Conservation (phyloP, 2,888 invertebrate genomes). For the Keiferia lycopersicella region DNA sequence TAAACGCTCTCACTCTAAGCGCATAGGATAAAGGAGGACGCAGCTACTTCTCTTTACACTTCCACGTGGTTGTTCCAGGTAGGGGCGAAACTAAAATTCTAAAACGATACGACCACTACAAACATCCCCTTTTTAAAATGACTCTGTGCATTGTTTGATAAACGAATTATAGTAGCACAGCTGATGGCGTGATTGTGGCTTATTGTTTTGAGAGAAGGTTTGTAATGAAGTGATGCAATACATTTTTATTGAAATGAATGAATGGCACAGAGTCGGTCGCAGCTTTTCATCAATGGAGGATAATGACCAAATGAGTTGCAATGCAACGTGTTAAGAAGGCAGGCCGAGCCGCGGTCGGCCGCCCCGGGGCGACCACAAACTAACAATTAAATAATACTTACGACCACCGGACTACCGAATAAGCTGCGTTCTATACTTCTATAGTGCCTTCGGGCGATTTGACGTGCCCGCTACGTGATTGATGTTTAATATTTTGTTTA, state of each 20-base stretch:
- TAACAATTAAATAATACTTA: slow-evolving; percentile 79
- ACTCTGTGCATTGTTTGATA: slow-evolving; percentile 66
- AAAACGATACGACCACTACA: slow-evolving; percentile 72
- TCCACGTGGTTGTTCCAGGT: slow-evolving; percentile 72
- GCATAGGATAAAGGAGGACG: slow-evolving; percentile 48
- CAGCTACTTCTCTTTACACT: slow-evolving; percentile 55
- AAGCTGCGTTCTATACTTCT: slow-evolving; percentile 57
- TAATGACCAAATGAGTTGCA: slow-evolving; percentile 41
- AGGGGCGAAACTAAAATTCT: slow-evolving; percentile 69
- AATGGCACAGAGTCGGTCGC: slow-evolving; percentile 3
- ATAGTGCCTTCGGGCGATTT: slow-evolving; percentile 73
- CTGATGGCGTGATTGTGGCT: slow-evolving; percentile 60
- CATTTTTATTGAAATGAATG: slow-evolving; percentile 22
- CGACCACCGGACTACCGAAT: slow-evolving; percentile 74
- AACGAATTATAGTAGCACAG: slow-evolving; percentile 65
- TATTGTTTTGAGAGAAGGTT: slow-evolving; percentile 49
- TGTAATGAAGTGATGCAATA: slow-evolving; percentile 32
- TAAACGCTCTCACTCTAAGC: slow-evolving; percentile 47
- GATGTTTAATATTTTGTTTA: slow-evolving; percentile 49
- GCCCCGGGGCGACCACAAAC: slow-evolving; percentile 62
- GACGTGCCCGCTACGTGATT: slow-evolving; percentile 66
- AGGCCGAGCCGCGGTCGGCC: slow-evolving; percentile 46
- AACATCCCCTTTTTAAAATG: slow-evolving; percentile 71
- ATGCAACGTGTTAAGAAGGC: slow-evolving; percentile 30
- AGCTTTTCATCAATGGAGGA: slow-evolving; percentile 32